A percentile compares a stretch with the other conserved stretches of the same genome.
phyloP scores from a whole-genome alignment of 2,797 vertebrate genomes.

The Silurus aristotelis region DNA sequence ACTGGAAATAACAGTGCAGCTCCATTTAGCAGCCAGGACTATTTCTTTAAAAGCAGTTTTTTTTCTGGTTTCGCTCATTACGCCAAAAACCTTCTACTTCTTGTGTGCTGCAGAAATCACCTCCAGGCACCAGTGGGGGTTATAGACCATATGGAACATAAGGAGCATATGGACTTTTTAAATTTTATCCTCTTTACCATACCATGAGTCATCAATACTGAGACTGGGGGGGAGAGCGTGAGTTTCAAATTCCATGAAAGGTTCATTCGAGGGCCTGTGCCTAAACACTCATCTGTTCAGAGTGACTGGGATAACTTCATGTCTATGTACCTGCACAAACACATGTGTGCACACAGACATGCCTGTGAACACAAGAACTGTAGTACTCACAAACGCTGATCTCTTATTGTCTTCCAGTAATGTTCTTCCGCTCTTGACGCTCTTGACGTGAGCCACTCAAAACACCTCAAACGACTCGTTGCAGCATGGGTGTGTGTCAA shows the following conservation, averaged over 20 bases:
- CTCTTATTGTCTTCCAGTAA: too few relatives aligned
- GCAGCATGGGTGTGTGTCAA: too few relatives aligned
- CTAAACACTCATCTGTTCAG: slow-evolving; percentile 4
- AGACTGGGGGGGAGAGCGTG: not conserved
- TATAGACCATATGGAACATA: slow-evolving; percentile 26
- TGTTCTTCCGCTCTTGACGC: too few relatives aligned
- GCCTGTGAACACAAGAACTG: not conserved
- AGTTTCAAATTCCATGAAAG: slow-evolving; percentile 2
- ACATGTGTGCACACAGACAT: not conserved
- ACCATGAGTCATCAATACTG: slow-evolving; percentile 30
- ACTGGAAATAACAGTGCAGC: not conserved
- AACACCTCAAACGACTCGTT: too few relatives aligned
- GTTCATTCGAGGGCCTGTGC: not conserved
- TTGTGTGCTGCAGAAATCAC: slow-evolving; percentile 12
- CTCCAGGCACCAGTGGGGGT: slow-evolving; percentile 26
- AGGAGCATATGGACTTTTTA: slow-evolving; percentile 27
- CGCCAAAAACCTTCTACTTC: not conserved
- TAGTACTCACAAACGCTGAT: too few relatives aligned
- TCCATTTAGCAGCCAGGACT: slow-evolving; percentile 1
- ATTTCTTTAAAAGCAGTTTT: not conserved
- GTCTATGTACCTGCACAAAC: not conserved
- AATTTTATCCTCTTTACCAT: slow-evolving; percentile 31
- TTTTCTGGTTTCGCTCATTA: not conserved
- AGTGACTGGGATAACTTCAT: not conserved
- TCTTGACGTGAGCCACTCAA: too few relatives aligned